These are phyloP conservation scores for Echinarachnius parma DNA, from an alignment of 53 echinoderm and acorn worm genomes.

Conservation along the genomic window DNA sequence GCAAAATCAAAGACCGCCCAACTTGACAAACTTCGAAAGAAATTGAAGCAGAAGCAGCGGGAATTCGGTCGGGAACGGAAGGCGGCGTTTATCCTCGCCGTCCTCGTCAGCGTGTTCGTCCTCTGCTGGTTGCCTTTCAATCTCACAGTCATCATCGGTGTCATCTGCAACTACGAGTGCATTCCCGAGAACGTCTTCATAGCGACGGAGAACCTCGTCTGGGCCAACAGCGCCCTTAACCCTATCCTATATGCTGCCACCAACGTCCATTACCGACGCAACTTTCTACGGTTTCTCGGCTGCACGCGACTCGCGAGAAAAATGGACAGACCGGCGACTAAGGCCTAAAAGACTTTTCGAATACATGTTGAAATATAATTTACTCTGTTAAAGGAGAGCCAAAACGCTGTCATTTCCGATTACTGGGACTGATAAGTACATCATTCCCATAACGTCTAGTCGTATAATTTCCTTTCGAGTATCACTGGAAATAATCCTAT, in stretches of 20 bases:
- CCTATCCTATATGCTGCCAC: slow-evolving; percentile 79
- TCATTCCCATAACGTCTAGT: too few species aligned
- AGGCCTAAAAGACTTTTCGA: too few species aligned
- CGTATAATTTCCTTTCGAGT: too few species aligned
- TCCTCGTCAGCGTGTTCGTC: slow-evolving; percentile 72
- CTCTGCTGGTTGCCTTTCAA: slow-evolving; percentile 73
- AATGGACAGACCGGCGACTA: not conserved
- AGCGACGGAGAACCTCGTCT: slow-evolving; percentile 65
- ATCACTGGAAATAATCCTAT: too few species aligned
- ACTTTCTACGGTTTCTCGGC: slow-evolving; percentile 63
- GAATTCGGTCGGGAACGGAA: slow-evolving; percentile 51
- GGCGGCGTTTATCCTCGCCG: slow-evolving; percentile 69
- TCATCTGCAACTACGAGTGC: slow-evolving; percentile 59
- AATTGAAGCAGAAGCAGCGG: slow-evolving; percentile 14
- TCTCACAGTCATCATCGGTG: slow-evolving; percentile 46
- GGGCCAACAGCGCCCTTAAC: slow-evolving; percentile 88
- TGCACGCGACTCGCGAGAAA: slow-evolving; percentile 17
- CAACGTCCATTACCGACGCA: slow-evolving; percentile 57
- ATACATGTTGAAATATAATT: too few species aligned
- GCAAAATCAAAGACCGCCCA: not conserved
- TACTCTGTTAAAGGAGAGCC: too few species aligned
- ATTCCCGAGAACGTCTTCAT: slow-evolving; percentile 41
- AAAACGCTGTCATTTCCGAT: too few species aligned
- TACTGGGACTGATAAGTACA: too few species aligned
- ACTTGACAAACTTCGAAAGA: slow-evolving; percentile 1